phyloP scores from a whole-genome alignment of 2,113 vertebrate species.

The Myanophis thanlyinensis region DNA sequence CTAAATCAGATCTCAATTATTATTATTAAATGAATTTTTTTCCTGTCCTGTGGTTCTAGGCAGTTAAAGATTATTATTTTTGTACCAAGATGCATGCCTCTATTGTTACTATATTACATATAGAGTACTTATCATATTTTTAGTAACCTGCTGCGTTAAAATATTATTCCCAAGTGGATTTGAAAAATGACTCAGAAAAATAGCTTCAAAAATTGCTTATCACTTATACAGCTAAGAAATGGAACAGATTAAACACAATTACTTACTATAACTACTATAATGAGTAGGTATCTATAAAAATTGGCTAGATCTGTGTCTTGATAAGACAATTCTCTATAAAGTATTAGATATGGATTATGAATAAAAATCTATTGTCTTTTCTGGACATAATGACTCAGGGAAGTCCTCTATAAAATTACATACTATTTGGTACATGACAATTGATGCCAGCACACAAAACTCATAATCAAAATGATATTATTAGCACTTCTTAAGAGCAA shows the following conservation, averaged over 20 bases:
- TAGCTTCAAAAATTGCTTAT: background rate
- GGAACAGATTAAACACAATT: background rate
- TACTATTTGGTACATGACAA: background rate
- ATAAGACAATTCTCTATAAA: background rate
- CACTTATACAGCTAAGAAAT: background rate
- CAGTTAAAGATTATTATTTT: background rate
- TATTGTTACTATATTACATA: background rate
- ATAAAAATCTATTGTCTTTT: background rate
- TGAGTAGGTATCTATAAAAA: background rate
- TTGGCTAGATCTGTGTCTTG: background rate
- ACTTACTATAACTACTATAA: no score
- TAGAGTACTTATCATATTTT: background rate
- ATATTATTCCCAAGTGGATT: background rate
- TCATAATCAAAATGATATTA: background rate
- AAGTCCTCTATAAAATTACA: background rate
- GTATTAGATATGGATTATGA: background rate
- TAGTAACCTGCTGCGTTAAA: background rate
- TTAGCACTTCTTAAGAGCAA: background rate
- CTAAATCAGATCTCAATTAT: background rate
- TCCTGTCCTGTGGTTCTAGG: background rate
- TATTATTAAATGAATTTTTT: background rate
- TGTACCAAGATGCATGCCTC: background rate
- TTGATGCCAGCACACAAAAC: background rate
- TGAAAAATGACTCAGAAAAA: background rate
- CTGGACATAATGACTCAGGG: background rate